Evolutionary conservation across 2,113 vertebrate species (phyloP), one percentile per base, ranked within the genome.

Genomic region (Sinosuthora webbiana): DNA sequence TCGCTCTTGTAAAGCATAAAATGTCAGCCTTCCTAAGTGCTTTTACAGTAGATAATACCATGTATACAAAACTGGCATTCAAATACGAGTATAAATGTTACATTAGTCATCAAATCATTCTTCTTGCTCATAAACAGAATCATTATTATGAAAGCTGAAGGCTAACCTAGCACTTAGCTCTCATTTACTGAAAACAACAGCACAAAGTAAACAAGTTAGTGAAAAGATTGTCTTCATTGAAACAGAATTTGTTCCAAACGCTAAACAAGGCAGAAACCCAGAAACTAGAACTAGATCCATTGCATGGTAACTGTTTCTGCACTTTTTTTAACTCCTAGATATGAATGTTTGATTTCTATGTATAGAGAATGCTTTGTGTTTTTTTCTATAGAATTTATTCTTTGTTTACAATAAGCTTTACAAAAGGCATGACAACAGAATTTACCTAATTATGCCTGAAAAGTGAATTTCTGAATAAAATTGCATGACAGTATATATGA

Each of bases 391-490:
- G 65, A 45, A 91, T 92, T 90, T 74, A 75, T 60, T 53, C 30
- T 69, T 59, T 86, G n/a, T 97, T 97, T 96, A 74, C 70, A 79
- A 41, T 91, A 80, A 95, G 69, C 49, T 93, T 86, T 87, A 77
- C 60, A 68, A 85, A 74, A 89, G 55, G 14, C 67, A 37, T 70
- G 25, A 86, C 53, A 90, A 69, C 37, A 92, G 63, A 90, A 91
- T 95, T 93, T 91, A 83, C 57, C 55, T 87, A 80, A 75, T 9
- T 87, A 53, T 93, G 39, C 49, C 65, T 69, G 37, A 94, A 91
- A 95, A 93, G 71, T 95, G 84, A 93, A 92, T 44, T 95, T 97
- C 84, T 89, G 80, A 95, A 74, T 89, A 79, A 95, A 96, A 96
- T 84, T 87, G 13, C 44, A 25, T 37, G 33, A 21, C 2, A 13